phyloP scores from a whole-genome alignment of 2,888 invertebrate species.

The Aleiodes leptofemur region DNA sequence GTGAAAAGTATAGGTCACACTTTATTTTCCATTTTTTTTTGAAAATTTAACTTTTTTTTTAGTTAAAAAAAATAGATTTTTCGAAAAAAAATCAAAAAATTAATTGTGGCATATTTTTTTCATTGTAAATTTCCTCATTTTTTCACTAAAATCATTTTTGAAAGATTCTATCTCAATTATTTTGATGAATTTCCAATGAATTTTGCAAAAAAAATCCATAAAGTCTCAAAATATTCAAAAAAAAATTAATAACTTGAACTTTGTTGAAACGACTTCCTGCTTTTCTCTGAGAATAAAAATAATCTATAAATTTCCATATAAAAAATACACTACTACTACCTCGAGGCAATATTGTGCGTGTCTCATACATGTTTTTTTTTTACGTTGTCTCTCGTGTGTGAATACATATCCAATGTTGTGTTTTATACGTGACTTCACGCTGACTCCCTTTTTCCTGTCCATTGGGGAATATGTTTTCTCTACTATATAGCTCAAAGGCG shows the following conservation, averaged over 20 bases:
- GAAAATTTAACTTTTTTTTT: too few relatives aligned
- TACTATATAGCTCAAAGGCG: conserved; percentile 63
- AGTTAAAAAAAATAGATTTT: too few relatives aligned
- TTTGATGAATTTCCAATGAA: not conserved
- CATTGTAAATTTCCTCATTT: too few relatives aligned
- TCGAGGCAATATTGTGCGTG: conserved; percentile 48
- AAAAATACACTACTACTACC: conserved; percentile 18
- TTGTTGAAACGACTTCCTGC: not conserved
- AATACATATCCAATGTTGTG: conserved; percentile 65
- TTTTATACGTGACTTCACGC: conserved; percentile 69
- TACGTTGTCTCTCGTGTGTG: conserved; percentile 58
- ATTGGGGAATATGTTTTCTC: conserved; percentile 54
- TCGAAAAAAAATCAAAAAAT: too few relatives aligned
- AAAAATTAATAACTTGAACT: conserved; percentile 19
- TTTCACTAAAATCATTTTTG: too few relatives aligned
- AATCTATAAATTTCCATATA: conserved; percentile 9
- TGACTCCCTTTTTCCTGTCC: conserved; percentile 67
- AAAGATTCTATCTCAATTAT: too few relatives aligned
- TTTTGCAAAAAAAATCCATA: not conserved
- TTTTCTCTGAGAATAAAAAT: conserved; percentile 12
- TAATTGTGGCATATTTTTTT: too few relatives aligned
- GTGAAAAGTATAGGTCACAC: too few relatives aligned
- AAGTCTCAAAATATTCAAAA: not conserved
- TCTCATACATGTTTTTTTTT: conserved; percentile 51
- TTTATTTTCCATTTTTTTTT: too few relatives aligned